A percentile compares a stretch with the other conserved stretches of the same genome.
phyloP scores from a whole-genome alignment of 2,888 invertebrate species.

The Poecilobothrus nobilitatus region DNA sequence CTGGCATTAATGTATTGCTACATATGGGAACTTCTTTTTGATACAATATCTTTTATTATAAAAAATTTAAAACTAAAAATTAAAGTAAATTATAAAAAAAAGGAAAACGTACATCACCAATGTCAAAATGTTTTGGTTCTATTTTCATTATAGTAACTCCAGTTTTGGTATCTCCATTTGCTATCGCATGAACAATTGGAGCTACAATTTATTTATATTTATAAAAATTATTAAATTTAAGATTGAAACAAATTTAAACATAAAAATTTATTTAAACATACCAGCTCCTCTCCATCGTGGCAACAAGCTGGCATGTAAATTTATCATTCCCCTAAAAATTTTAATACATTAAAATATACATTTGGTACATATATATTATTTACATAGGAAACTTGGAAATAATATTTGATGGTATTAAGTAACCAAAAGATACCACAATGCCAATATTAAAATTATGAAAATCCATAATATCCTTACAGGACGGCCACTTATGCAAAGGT shows the following conservation, averaged over 20 bases:
- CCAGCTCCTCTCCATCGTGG: conserved; percentile 85
- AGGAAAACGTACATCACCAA: conserved; percentile 55
- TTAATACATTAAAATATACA: neutral
- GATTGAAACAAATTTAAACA: neutral
- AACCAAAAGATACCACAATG: conserved; percentile 88
- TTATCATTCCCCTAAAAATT: conserved; percentile 69
- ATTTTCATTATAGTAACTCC: conserved; percentile 86
- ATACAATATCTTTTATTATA: conserved; percentile 36
- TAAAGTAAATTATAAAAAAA: conserved; percentile 11
- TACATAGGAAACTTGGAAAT: conserved; percentile 75
- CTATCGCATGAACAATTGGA: conserved; percentile 76
- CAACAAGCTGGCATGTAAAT: conserved; percentile 85
- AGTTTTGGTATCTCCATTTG: conserved; percentile 70
- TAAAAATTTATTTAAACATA: neutral
- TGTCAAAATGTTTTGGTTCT: conserved; percentile 70
- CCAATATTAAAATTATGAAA: conserved; percentile 65
- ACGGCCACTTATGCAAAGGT: conserved; percentile 62
- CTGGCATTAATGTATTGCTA: conserved; percentile 54
- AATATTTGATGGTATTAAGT: conserved; percentile 68
- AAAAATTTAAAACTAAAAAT: conserved; percentile 21
- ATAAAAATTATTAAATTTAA: too few relatives aligned
- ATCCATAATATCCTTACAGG: conserved; percentile 26
- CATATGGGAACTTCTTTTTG: conserved; percentile 51
- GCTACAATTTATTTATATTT: conserved; percentile 41
- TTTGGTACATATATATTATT: conserved; percentile 37